These are phyloP conservation scores for Folsomia candida DNA, from an alignment of 2,888 invertebrate species.

Conservation along the genomic window DNA sequence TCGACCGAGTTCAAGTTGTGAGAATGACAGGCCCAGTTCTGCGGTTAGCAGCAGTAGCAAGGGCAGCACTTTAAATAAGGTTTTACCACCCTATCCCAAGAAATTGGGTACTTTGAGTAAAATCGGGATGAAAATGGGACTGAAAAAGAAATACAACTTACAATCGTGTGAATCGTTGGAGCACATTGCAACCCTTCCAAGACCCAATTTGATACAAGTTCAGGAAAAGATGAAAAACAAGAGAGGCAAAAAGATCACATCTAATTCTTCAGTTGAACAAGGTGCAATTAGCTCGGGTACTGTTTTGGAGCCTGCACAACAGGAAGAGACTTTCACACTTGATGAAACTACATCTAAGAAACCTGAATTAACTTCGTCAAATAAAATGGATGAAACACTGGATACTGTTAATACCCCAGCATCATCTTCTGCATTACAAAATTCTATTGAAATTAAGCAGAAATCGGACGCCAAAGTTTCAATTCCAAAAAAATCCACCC, in stretches of 20 bases:
- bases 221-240: background rate
- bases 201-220: no score
- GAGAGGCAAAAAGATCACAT: background rate
- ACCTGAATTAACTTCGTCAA: no score
- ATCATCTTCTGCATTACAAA: background rate
- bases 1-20: background rate
- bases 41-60: background rate
- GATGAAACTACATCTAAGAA: no score
- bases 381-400: no score
- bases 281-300: no score
- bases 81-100: background rate
- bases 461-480: background rate
- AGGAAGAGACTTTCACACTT: no score
- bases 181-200: conserved; percentile 22
- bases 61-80: conserved; percentile 28
- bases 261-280: no score
- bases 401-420: no score
- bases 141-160: conserved; percentile 50
- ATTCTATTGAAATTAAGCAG: background rate
- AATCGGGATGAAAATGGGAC: conserved; percentile 48
- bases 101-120: conserved; percentile 32
- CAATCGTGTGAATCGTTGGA: conserved; percentile 50
- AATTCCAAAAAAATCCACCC: no score
- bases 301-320: no score
- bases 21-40: background rate